These are phyloP conservation scores for Yponomeuta sedellus DNA, from an alignment of 2,888 invertebrate genomes.

Conservation along the genomic window DNA sequence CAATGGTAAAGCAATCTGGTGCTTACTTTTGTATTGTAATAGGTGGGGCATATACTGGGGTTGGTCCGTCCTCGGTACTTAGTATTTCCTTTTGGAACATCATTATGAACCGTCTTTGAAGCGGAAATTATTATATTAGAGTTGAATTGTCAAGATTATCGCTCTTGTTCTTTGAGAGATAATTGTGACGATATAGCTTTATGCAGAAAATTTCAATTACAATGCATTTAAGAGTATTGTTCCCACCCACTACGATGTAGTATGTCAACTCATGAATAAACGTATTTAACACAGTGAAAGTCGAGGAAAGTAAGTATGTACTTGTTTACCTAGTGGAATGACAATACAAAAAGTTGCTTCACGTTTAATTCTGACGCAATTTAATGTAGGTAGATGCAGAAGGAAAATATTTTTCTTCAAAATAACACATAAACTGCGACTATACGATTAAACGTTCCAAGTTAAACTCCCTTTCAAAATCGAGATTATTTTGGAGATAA, in stretches of 20 bases:
- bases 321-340: constrained; percentile 17
- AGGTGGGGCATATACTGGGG: constrained; percentile 53
- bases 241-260: constrained; percentile 8
- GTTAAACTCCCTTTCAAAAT: too few relatives aligned
- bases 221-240: neutral
- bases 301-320: constrained; percentile 16
- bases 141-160: neutral
- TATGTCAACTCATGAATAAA: constrained; percentile 26
- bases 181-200: neutral
- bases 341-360: constrained; percentile 1
- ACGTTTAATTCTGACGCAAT: neutral
- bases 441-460: too few relatives aligned
- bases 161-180: neutral
- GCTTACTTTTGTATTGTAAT: constrained; percentile 57
- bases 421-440: too few relatives aligned
- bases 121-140: neutral
- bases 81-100: neutral
- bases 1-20: constrained; percentile 45
- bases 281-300: constrained; percentile 24
- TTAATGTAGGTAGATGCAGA: too few relatives aligned
- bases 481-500: too few relatives aligned
- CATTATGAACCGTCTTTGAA: neutral
- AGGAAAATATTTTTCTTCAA: too few relatives aligned
- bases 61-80: constrained; percentile 27
- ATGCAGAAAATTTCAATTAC: neutral